phyloP scores from a whole-genome alignment of 2,888 invertebrate genomes.

The Lepas anatifera region DNA sequence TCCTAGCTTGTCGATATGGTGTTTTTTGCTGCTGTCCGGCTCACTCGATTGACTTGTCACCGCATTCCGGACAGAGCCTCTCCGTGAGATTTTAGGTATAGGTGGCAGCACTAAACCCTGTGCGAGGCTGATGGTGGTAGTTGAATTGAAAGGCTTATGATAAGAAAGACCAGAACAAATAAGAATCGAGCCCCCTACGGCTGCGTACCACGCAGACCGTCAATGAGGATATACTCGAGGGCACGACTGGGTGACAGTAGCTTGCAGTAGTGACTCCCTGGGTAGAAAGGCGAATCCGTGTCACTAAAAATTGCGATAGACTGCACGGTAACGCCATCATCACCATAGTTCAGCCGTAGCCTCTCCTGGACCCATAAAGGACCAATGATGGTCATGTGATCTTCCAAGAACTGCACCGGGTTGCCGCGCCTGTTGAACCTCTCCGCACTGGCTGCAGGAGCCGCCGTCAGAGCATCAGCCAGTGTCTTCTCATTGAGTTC shows the following conservation, averaged over 20 bases:
- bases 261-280: constrained; percentile 19
- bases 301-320: constrained; percentile 13
- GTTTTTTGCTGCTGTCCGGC: too few relatives aligned
- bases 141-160: too few relatives aligned
- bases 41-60: too few relatives aligned
- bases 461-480: constrained; percentile 12
- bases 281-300: constrained; percentile 4
- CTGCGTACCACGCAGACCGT: constrained; percentile 17
- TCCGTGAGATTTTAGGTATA: too few relatives aligned
- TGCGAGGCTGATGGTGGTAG: too few relatives aligned
- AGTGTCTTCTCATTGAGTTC: constrained; percentile 19
- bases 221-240: constrained; percentile 19
- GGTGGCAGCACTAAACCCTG: too few relatives aligned
- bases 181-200: too few relatives aligned
- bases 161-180: too few relatives aligned
- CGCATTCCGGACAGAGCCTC: too few relatives aligned
- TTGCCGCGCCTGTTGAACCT: constrained; percentile 16
- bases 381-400: constrained; percentile 8
- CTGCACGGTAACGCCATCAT: constrained; percentile 11
- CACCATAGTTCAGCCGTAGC: constrained; percentile 13
- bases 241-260: constrained; percentile 19
- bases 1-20: too few relatives aligned
- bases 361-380: constrained; percentile 14
- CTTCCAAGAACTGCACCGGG: background rate
- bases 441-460: background rate